Conservation (phyloP, 2,113 vertebrate genomes). For the Crotalus tigris region DNA sequence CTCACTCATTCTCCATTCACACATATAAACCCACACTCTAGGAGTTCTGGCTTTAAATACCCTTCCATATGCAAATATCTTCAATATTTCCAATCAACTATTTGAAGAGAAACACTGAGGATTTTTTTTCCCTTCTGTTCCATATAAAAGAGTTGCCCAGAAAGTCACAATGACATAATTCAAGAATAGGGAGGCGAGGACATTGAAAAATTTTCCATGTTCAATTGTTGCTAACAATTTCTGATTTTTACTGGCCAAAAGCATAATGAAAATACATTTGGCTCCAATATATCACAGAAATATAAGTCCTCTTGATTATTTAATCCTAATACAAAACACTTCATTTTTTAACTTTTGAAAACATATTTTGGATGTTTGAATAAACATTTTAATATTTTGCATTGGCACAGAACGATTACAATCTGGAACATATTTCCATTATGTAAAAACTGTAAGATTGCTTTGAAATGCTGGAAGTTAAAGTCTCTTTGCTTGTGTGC, state of each 20-base stretch:
- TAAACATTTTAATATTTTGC: constrained; percentile 36
- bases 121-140: not conserved
- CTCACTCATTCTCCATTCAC: not conserved
- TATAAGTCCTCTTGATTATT: constrained; percentile 10
- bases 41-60: not conserved
- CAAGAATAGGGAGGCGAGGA: not conserved
- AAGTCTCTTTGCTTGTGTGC: constrained; percentile 7
- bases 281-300: not conserved
- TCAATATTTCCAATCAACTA: not conserved
- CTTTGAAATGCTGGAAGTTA: constrained; percentile 38
- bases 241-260: not conserved
- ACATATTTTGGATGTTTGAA: constrained; percentile 27
- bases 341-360: constrained; percentile 41
- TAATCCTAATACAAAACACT: constrained; percentile 43
- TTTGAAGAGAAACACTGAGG: not conserved
- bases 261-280: not conserved
- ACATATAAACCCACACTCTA: not conserved
- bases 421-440: constrained; percentile 22
- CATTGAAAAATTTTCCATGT: not conserved
- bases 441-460: constrained; percentile 6
- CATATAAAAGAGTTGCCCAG: constrained; percentile 18
- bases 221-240: constrained; percentile 12
- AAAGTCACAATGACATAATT: constrained; percentile 31
- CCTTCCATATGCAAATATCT: not conserved
- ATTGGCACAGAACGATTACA: constrained; percentile 25